A percentile compares a stretch with the other conserved stretches of the same genome.
phyloP scores from a whole-genome alignment of 2,888 invertebrate genomes.

The Caenorhabditis plicata region DNA sequence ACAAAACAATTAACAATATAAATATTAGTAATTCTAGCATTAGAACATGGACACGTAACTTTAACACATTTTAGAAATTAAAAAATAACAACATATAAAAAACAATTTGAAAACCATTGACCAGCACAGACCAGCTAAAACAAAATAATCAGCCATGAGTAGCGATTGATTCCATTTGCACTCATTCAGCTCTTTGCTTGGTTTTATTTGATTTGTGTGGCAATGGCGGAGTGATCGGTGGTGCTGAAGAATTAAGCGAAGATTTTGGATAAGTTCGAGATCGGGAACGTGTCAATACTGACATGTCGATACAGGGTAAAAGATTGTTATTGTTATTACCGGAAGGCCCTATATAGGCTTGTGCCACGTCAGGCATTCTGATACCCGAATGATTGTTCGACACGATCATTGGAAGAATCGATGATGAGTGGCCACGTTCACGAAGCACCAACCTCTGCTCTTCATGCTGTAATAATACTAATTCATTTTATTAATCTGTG shows the following conservation, averaged over 20 bases:
- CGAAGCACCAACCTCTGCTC: constrained; percentile 3
- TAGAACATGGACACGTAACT: too few relatives aligned
- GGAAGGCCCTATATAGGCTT: constrained; percentile 2
- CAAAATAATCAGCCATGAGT: too few relatives aligned
- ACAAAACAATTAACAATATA: too few relatives aligned
- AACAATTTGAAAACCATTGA: too few relatives aligned
- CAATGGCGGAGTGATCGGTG: constrained; percentile 3
- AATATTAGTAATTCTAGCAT: too few relatives aligned
- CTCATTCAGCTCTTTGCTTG: background rate
- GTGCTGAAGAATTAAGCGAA: background rate
- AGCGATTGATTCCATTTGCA: too few relatives aligned
- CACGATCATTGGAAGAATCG: background rate
- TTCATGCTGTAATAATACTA: constrained; percentile 7
- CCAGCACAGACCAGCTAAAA: too few relatives aligned
- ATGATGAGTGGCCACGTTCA: constrained; percentile 6
- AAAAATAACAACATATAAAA: too few relatives aligned
- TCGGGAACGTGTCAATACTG: constrained; percentile 3
- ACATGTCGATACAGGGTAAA: constrained; percentile 4
- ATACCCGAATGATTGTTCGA: constrained; percentile 1
- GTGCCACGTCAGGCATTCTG: constrained; percentile 2
- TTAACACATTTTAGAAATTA: too few relatives aligned
- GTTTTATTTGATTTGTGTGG: background rate
- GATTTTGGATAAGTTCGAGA: constrained; percentile 4
- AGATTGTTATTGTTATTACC: background rate
- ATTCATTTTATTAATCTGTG: background rate